Evolutionary conservation across 2,797 vertebrate genomes (phyloP), one percentile per base, ranked within the genome.

Genomic region (Acridotheres tristis): DNA sequence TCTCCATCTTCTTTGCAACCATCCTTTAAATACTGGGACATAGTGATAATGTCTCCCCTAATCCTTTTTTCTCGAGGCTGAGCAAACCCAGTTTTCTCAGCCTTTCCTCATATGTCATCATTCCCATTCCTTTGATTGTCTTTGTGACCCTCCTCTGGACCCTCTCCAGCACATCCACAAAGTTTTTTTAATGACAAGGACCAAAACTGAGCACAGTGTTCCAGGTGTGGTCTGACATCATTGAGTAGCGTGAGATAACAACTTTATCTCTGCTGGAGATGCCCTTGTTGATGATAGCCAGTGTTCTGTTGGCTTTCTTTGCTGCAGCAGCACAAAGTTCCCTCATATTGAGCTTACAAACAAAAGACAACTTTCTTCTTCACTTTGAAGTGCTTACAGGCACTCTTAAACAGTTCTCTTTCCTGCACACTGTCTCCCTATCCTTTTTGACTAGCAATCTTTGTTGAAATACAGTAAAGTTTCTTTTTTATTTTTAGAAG

Each of bases 401-500:
- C 77, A 71, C 43, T 73, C 72, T 68, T 43, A 80, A 95, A 85
- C 71, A 75, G 3, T 16, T 83, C 65, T 58, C 48, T 94, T 81
- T 75, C 42, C 51, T 68, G n/a, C 14, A 8, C 19, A 27, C 34
- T 54, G 25, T 42, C 14, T 80, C 67, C 42, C n/a, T 91, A 51
- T 81, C 68, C 77, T 91, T 89, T 90, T 91, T 19, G 89, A 91
- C 61, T 83, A 82, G 67, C 22, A 63, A 65, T 94, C 73, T 95
- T 96, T 93, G 75, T 94, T 93, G 85, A 96, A 95, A 89, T 75
- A 80, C 63, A 80, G 83, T 92, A 96, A 97, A 97, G 96, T 91
- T 95, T 90, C 93, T 89, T 91, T 96, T 96, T 97, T 97, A 96
- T 97, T 98, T 97, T 98, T 98, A 97, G 95, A 94, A 92, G 83